Conservation (phyloP, 2,888 invertebrate species). For the Sarcophaga subvicina region DNA sequence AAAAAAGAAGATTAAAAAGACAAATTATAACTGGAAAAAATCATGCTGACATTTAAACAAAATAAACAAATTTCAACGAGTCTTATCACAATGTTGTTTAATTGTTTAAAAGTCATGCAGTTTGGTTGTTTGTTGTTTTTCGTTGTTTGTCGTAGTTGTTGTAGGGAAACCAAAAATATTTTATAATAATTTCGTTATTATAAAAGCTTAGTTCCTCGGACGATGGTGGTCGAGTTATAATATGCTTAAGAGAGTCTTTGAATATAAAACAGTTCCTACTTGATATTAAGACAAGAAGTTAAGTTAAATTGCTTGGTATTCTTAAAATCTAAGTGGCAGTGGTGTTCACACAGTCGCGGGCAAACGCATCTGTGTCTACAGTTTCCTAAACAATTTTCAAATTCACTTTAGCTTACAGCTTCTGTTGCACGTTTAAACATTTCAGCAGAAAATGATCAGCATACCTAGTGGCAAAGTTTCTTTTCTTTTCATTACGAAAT, state of each 20-base stretch:
- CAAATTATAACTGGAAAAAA: not conserved
- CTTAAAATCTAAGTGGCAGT: slow-evolving; percentile 69
- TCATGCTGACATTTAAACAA: not conserved
- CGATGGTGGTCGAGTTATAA: not conserved
- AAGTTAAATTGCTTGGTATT: slow-evolving; percentile 16
- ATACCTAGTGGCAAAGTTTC: slow-evolving; percentile 63
- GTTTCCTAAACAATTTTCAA: slow-evolving; percentile 25
- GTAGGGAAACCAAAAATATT: slow-evolving; percentile 54
- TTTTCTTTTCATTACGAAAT: slow-evolving; percentile 49
- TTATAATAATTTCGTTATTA: slow-evolving; percentile 57
- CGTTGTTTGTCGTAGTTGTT: not conserved
- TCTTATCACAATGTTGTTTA: slow-evolving; percentile 57
- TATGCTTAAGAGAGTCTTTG: slow-evolving; percentile 8
- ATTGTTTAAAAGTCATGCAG: not conserved
- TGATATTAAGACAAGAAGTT: slow-evolving; percentile 7
- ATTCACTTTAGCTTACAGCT: not conserved
- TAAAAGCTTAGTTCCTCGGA: slow-evolving; percentile 51
- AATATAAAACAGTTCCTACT: slow-evolving; percentile 11
- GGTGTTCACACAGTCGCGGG: not conserved
- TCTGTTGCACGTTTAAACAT: not conserved
- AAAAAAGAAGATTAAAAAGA: slow-evolving; percentile 37
- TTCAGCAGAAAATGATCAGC: slow-evolving; percentile 41
- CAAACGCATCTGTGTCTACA: not conserved
- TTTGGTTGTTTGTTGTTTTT: not conserved
- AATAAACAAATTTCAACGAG: slow-evolving; percentile 38